A percentile compares a stretch with the other conserved stretches of the same genome.
Conservation (phyloP, 2,113 vertebrate genomes). For the Saimiri boliviensis region DNA sequence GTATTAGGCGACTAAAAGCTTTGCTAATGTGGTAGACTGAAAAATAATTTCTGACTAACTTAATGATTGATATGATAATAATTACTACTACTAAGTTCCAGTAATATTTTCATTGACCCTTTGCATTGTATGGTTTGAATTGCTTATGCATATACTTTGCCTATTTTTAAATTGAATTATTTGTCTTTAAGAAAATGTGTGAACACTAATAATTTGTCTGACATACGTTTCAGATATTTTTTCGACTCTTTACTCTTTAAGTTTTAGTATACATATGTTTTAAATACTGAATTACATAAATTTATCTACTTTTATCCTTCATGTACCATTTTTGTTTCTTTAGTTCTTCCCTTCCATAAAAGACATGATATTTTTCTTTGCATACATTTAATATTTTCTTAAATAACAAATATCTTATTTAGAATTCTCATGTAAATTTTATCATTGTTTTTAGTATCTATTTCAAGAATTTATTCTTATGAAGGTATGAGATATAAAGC, state of each 20-base stretch:
- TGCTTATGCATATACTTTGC: background rate
- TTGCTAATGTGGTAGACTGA: background rate
- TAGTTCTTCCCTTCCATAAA: background rate
- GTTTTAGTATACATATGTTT: background rate
- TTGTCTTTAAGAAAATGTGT: background rate
- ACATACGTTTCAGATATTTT: background rate
- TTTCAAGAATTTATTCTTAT: background rate
- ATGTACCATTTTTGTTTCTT: background rate
- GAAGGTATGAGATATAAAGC: background rate
- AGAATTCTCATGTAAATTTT: background rate
- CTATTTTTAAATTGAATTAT: background rate
- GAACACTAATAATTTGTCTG: background rate
- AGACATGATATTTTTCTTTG: background rate
- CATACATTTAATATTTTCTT: background rate
- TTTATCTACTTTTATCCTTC: background rate
- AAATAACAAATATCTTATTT: background rate
- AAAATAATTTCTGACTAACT: background rate
- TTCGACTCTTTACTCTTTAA: background rate
- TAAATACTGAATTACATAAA: background rate
- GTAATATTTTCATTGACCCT: background rate
- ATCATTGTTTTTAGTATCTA: background rate
- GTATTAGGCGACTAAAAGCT: background rate
- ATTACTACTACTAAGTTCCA: background rate
- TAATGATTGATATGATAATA: background rate
- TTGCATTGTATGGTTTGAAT: background rate